phyloP scores from a whole-genome alignment of 2,888 invertebrate genomes.

The Exephanes ischioxanthus region DNA sequence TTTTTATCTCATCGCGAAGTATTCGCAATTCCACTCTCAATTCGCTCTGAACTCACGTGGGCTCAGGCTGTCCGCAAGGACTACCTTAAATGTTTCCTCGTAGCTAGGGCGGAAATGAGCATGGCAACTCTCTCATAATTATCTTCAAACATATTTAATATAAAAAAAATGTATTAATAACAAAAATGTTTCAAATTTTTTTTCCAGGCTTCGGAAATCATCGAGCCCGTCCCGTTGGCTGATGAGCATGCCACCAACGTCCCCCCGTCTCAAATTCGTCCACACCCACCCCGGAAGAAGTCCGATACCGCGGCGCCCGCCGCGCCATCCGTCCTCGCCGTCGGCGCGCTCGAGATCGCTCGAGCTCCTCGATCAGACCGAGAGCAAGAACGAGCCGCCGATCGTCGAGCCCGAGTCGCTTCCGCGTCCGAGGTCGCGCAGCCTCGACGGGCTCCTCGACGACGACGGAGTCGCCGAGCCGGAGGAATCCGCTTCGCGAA shows the following conservation, averaged over 20 bases:
- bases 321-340: constrained; percentile 83
- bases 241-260: constrained; percentile 85
- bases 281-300: constrained; percentile 82
- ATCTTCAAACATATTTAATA: neutral
- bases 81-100: neutral
- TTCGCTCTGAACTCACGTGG: too few species aligned
- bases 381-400: constrained; percentile 67
- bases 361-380: constrained; percentile 76
- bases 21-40: too few species aligned
- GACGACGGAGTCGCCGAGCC: constrained; percentile 75
- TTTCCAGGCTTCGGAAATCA: constrained; percentile 88
- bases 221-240: constrained; percentile 89
- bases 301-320: constrained; percentile 83
- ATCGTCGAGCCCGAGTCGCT: constrained; percentile 75
- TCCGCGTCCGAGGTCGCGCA: constrained; percentile 87
- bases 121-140: neutral
- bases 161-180: constrained; percentile 33
- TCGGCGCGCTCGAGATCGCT: constrained; percentile 77
- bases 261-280: constrained; percentile 79
- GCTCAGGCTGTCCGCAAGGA: too few species aligned
- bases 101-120: constrained; percentile 14
- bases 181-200: constrained; percentile 46
- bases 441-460: constrained; percentile 88
- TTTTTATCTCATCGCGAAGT: too few species aligned
- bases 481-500: constrained; percentile 5